Evolutionary conservation across 2,113 vertebrate species (phyloP).

Genomic region (Corydoras maculifer): DNA sequence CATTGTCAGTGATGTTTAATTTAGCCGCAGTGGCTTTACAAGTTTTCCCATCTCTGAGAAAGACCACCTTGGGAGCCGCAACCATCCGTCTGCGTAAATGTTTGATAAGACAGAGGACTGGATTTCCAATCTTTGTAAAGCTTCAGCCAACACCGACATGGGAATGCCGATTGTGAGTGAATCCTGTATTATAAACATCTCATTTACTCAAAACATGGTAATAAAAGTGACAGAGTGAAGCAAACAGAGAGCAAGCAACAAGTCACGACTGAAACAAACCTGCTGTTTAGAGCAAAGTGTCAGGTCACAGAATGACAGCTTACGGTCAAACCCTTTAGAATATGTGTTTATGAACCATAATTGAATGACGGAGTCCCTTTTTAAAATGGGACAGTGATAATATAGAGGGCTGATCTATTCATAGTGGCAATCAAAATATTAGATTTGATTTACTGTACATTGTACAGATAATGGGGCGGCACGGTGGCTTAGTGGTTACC

Average conservation of each 20-base stretch:
- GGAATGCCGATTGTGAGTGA: background rate
- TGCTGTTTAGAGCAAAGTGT: background rate
- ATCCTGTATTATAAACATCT: background rate
- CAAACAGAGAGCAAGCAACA: slow-evolving; percentile 21
- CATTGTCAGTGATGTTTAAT: no score
- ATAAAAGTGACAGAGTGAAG: background rate
- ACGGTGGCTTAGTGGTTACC: no score
- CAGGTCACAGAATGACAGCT: background rate
- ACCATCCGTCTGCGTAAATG: background rate
- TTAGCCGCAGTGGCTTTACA: no score
- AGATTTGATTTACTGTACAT: no score
- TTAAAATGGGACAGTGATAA: no score
- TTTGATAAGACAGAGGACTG: background rate
- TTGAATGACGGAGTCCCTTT: no score
- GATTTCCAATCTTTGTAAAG: background rate
- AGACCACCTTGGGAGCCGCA: background rate
- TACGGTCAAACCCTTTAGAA: background rate
- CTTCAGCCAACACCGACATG: background rate
- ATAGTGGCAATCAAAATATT: no score
- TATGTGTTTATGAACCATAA: no score
- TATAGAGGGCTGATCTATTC: no score
- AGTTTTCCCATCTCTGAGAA: background rate
- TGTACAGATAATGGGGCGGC: no score
- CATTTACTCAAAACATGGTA: slow-evolving; percentile 5
- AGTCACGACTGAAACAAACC: background rate